These are phyloP conservation scores for Thera britannica DNA, from an alignment of 2,888 invertebrate species.

Conservation along the genomic window DNA sequence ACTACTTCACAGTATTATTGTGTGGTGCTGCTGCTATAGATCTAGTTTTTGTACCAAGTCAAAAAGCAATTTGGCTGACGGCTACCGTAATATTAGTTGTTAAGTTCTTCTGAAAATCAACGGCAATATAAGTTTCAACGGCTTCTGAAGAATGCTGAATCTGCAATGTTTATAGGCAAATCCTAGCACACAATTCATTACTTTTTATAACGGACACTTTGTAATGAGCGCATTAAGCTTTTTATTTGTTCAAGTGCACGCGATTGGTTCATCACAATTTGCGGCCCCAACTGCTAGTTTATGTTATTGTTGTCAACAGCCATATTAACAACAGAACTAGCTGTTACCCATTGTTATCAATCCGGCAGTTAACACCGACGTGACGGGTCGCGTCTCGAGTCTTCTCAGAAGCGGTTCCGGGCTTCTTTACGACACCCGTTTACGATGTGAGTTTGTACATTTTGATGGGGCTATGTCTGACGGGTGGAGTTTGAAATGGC, in stretches of 20 bases:
- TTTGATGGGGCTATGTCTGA: slow-evolving; percentile 23
- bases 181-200: not conserved
- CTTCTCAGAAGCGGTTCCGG: slow-evolving; percentile 23
- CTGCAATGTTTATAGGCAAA: no score
- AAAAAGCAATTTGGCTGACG: no score
- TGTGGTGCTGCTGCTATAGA: no score
- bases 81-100: no score
- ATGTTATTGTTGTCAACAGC: slow-evolving; percentile 3
- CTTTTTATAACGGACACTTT: not conserved
- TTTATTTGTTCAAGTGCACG: not conserved
- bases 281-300: slow-evolving; percentile 1
- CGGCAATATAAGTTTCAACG: no score
- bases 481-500: slow-evolving; percentile 10
- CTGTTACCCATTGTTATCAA: slow-evolving; percentile 10
- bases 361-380: slow-evolving; percentile 21
- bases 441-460: slow-evolving; percentile 27
- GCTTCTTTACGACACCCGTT: slow-evolving; percentile 25
- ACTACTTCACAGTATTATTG: no score
- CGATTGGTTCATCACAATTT: not conserved
- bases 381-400: slow-evolving; percentile 8
- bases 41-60: no score
- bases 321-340: slow-evolving; percentile 6
- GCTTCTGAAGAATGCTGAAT: no score
- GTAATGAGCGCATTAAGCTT: not conserved
- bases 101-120: no score